A percentile compares a stretch with the other conserved stretches of the same genome.
Conservation (phyloP, 1,140 invertebrate genomes). For the Eueides isabella region DNA sequence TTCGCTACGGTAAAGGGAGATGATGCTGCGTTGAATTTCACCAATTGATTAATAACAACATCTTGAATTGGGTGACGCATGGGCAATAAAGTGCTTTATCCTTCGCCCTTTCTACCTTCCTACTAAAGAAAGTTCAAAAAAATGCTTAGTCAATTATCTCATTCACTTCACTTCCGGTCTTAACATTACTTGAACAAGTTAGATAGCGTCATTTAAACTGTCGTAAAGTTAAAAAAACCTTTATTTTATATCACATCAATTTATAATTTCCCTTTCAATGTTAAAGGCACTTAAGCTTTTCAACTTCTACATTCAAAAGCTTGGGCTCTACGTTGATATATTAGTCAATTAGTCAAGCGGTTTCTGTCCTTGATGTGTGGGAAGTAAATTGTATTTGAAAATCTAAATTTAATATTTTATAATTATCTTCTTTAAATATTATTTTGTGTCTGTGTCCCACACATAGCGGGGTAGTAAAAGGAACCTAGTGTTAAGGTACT, state of each 20-base stretch:
- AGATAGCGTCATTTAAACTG: background rate
- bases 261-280: background rate
- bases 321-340: conserved; percentile 1
- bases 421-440: no score
- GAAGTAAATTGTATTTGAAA: background rate
- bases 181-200: background rate
- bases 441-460: no score
- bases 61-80: no score
- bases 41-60: no score
- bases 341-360: background rate
- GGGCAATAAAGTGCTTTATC: no score
- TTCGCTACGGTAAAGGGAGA: no score
- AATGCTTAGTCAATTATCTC: no score
- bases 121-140: no score
- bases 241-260: background rate
- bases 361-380: background rate
- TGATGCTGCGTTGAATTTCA: no score
- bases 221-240: background rate
- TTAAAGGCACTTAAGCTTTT: conserved; percentile 7
- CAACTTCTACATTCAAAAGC: conserved; percentile 2
- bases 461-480: no score
- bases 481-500: no score
- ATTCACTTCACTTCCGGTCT: background rate
- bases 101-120: no score
- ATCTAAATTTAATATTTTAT: background rate